Base-by-base conservation (phyloP, 2,888 invertebrate species). In the Operophtera brumata region DNA sequence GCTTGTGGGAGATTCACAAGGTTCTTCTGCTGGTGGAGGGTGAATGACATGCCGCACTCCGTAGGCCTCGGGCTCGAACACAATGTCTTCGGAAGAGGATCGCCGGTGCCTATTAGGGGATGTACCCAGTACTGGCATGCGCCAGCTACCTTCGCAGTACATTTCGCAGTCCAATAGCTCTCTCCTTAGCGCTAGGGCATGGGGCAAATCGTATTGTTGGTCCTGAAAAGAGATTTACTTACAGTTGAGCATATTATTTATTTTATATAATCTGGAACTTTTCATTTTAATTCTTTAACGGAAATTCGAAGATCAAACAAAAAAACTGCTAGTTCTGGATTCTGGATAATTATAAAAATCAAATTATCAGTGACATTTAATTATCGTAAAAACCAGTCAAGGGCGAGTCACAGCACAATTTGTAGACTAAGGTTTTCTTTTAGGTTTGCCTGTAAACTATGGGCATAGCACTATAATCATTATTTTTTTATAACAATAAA, bases 1-100 rank as follows among this genome's bases (percentile, higher is more conserved):
- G 73, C 95, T 95, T n/a, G 95, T 96, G 0, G 96, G 96, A 0
- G 96, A 96, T 64, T 84, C 82, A 32, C 83, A 84, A n/a, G 80
- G 69, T 1, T 75, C 78, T 1, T 75, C 70, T 1, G 70, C 70
- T 34, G 77, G 80, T 34, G 77, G 80, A 26, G 71, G 65, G 5
- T 75, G 64, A 64, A 78, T 78, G n/a, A 82, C 66, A 43, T 81
- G 82, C 4, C 82, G 77, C 10, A 82, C 62, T 13, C 75, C 78
- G 59, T 79, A 84, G 0, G 79, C 71, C 53, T 86, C 86, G 20
- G 76, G 81, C 47, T 86, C 84, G 59, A 77, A 82, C 44, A 75
- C 67, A 6, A 73, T 61, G 34, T 82, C 79, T 10, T 80, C 77
- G 5, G 82, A 72, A 1, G 76, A 77, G 1, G 79, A 73, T 1